These are phyloP conservation scores for Iselma pallidipennis DNA, from an alignment of 2,888 invertebrate species.

Conservation along the genomic window DNA sequence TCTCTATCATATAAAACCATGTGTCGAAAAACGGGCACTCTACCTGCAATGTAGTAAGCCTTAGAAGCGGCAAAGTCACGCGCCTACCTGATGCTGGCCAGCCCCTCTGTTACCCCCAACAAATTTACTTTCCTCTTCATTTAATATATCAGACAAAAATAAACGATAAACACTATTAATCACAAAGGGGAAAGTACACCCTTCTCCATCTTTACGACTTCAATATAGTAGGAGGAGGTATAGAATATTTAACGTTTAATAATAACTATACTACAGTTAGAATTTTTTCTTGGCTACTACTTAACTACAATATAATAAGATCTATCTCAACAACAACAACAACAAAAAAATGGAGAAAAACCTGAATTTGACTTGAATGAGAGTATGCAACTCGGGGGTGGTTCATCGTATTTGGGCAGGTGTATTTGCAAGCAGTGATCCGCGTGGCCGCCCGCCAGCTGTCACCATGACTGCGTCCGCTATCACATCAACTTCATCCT, in stretches of 20 bases:
- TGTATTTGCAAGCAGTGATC: constrained; percentile 53
- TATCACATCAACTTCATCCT: constrained; percentile 31
- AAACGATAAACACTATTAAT: constrained; percentile 11
- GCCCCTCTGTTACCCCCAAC: constrained; percentile 6
- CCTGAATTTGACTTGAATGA: background rate
- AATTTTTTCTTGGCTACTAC: background rate
- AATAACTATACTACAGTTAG: background rate
- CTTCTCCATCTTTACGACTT: background rate
- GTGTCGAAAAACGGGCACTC: constrained; percentile 29
- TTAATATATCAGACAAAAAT: constrained; percentile 19
- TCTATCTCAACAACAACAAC: background rate
- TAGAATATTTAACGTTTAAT: background rate
- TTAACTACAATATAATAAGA: background rate
- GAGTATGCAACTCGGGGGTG: constrained; percentile 19
- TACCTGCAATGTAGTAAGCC: constrained; percentile 26
- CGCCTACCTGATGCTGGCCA: constrained; percentile 36
- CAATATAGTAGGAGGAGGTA: background rate
- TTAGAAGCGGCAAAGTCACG: constrained; percentile 28
- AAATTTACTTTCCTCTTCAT: constrained; percentile 24
- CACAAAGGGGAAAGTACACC: background rate
- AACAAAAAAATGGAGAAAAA: too few species aligned
- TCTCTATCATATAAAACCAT: constrained; percentile 34
- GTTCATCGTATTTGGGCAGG: constrained; percentile 49
- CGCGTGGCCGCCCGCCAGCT: constrained; percentile 52
- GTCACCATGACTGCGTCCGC: constrained; percentile 42